These are phyloP conservation scores for Archips xylosteana DNA, from an alignment of 2,888 invertebrate species.

Conservation along the genomic window DNA sequence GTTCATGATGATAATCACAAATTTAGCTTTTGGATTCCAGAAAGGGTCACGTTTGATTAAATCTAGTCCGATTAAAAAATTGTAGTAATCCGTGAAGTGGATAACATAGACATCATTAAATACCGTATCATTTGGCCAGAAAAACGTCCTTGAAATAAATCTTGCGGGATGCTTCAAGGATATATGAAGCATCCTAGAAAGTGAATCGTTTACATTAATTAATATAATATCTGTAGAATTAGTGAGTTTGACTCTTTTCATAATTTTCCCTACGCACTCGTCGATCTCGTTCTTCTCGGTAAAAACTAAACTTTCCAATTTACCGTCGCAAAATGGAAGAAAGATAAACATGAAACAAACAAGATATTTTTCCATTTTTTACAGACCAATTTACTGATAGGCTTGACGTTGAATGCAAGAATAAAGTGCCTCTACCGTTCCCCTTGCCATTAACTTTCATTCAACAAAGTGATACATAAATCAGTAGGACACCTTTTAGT, in stretches of 20 bases:
- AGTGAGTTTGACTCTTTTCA: slow-evolving; percentile 8
- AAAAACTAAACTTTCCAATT: slow-evolving; percentile 8
- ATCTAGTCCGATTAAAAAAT: slow-evolving; percentile 49
- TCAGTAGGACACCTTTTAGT: slow-evolving; percentile 36
- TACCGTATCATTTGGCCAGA: slow-evolving; percentile 46
- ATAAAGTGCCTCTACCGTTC: slow-evolving; percentile 24
- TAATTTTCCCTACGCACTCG: slow-evolving; percentile 24
- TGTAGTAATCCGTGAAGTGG: slow-evolving; percentile 47
- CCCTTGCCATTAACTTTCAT: slow-evolving; percentile 40
- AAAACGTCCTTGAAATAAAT: slow-evolving; percentile 50
- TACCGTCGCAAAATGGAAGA: slow-evolving; percentile 16
- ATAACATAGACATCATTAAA: slow-evolving; percentile 52
- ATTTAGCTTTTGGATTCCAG: slow-evolving; percentile 57
- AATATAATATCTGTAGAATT: slow-evolving; percentile 48
- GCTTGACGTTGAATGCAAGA: slow-evolving; percentile 27
- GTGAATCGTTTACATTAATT: slow-evolving; percentile 48
- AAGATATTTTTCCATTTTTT: slow-evolving; percentile 22
- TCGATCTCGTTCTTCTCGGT: slow-evolving; percentile 5
- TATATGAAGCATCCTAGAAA: slow-evolving; percentile 48
- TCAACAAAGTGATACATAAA: slow-evolving; percentile 40
- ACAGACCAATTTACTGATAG: slow-evolving; percentile 3
- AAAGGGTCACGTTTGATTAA: slow-evolving; percentile 47
- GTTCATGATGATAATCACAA: slow-evolving; percentile 53
- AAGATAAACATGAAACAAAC: slow-evolving; percentile 1
- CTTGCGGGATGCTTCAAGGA: slow-evolving; percentile 42